phyloP scores from a whole-genome alignment of 2,113 vertebrate species.

The Seriola aureovittata region DNA sequence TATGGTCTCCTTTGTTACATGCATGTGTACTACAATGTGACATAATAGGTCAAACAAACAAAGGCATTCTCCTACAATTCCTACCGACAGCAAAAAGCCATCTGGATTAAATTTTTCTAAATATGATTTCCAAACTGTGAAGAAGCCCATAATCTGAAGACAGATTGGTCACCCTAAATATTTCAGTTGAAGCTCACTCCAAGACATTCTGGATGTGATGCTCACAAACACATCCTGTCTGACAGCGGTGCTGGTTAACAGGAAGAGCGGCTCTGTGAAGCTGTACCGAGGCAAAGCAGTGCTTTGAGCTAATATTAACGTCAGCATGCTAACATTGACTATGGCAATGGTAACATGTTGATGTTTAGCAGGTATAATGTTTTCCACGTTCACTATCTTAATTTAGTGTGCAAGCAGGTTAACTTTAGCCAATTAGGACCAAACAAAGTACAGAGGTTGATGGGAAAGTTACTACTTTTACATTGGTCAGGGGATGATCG shows the following conservation, averaged over 20 bases:
- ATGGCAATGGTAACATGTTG: background rate
- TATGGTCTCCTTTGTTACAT: conserved; percentile 20
- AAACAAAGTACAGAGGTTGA: background rate
- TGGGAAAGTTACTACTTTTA: background rate
- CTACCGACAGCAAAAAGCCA: background rate
- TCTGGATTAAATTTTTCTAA: background rate
- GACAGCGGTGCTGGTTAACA: background rate
- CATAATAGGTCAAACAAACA: conserved; percentile 31
- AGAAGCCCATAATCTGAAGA: background rate
- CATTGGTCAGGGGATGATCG: too few species aligned
- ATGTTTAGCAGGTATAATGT: background rate
- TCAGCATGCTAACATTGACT: background rate
- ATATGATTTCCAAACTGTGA: background rate
- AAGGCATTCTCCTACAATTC: background rate
- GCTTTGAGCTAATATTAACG: background rate
- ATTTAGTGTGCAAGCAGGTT: background rate
- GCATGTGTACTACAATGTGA: conserved; percentile 28
- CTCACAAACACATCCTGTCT: background rate
- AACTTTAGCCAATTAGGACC: background rate
- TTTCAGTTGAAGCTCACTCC: background rate
- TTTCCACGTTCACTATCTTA: background rate
- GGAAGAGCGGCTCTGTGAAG: background rate
- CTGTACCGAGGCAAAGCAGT: background rate
- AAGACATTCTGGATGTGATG: background rate
- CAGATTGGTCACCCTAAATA: background rate